These are phyloP conservation scores for Spatula versicolor DNA, from an alignment of 2,797 vertebrate species.

Conservation along the genomic window DNA sequence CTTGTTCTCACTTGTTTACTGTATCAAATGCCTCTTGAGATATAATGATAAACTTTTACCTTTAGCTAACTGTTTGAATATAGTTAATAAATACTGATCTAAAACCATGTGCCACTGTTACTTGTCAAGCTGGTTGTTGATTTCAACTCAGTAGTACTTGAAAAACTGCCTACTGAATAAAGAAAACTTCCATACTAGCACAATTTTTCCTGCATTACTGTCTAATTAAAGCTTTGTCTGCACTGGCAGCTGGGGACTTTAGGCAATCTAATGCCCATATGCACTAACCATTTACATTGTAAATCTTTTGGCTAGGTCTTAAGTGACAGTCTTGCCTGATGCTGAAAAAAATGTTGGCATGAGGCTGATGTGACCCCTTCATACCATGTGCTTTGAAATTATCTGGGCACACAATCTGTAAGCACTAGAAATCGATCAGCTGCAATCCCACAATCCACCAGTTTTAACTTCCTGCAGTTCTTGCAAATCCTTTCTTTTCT, in stretches of 20 bases:
- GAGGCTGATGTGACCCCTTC: constrained; percentile 66
- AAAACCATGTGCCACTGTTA: not conserved
- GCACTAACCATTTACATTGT: constrained; percentile 72
- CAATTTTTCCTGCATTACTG: constrained; percentile 65
- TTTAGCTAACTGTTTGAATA: not conserved
- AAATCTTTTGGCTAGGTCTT: constrained; percentile 72
- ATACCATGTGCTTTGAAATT: constrained; percentile 67
- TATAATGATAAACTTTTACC: constrained; percentile 38
- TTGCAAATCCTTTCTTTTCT: not conserved
- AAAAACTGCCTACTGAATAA: constrained; percentile 22
- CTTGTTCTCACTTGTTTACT: not conserved
- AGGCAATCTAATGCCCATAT: constrained; percentile 70
- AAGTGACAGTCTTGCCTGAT: constrained; percentile 74
- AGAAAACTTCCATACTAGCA: constrained; percentile 40
- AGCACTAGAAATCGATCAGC: constrained; percentile 41
- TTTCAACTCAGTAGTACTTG: not conserved
- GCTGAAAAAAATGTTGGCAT: constrained; percentile 71
- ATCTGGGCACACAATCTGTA: constrained; percentile 65
- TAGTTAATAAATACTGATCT: constrained; percentile 51
- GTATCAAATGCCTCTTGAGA: not conserved
- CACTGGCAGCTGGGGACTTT: constrained; percentile 65
- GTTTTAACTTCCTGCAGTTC: not conserved
- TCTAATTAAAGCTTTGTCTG: constrained; percentile 68
- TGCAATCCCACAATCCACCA: not conserved
- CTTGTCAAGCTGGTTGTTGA: constrained; percentile 26